Base-by-base conservation (phyloP, 2,888 invertebrate species). In the Cerceris rybyensis region DNA sequence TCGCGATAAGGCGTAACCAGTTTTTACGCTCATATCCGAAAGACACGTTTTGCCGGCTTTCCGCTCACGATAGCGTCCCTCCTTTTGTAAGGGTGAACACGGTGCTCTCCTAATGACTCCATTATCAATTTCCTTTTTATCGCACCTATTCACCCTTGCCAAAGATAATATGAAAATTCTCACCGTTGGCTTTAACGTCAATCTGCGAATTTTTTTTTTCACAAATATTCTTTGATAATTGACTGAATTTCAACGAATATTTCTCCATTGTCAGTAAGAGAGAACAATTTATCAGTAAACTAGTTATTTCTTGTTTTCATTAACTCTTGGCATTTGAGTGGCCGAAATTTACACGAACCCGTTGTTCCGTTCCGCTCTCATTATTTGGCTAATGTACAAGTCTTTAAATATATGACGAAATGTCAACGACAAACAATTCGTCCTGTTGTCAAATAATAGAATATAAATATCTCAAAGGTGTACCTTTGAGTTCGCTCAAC, bases 151-250 rank as follows among this genome's bases (percentile, higher is more conserved):
- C 28, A 63, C 54, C 58, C 70, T 28, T 39, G 16, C 13, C 46
- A 43, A 65, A 63, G 77, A 82, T 83, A 76, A 85, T 67, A 82
- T 80, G 81, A 54, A 83, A 84, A 83, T 80, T 59, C 57, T 65
- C 49, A 65, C 67, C 61, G 14, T 64, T 54, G 65, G 9, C 17
- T 59, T 17, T 46, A 42, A 52, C 61, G 9, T 49, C 50, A 46
- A 11, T 28, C 1, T 11, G 52, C 49, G 43, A 50, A 9, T 60
- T 50, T 54, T 17, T n/a, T 52, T 58, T 28, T 28, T 28, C 28
- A 7, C 8, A 49, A 28, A 39, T 58, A 13, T 50, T 13, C 50
- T 7, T 43, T 46, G 46, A 4, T 46, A 9, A 2, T 8, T 52
- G 1, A 13, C 9, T 5, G 46, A 13, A 11, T 46, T 55, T 55